Evolutionary conservation across 2,113 vertebrate genomes (phyloP), one percentile per base, ranked within the genome.

Genomic region (Pseudopipra pipra): DNA sequence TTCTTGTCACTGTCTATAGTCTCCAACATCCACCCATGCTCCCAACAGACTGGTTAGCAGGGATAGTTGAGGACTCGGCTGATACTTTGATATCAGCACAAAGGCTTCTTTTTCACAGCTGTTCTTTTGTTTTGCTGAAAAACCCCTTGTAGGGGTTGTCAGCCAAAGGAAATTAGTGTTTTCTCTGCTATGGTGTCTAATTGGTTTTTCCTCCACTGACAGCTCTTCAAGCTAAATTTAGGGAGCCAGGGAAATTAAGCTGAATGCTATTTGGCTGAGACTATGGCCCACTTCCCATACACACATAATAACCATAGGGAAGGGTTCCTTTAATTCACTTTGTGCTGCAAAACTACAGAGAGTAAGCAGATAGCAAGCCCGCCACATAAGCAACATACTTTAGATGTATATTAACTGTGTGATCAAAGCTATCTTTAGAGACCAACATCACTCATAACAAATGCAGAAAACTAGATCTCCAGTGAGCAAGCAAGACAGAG

Each of bases 171-270:
- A 95, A 96, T 89, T 39, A 95, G 85, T 96, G 79, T 94, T 95
- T 94, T 94, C 82, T 86, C 75, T 87, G 92, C 89, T 72, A 74
- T 82, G 51, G 47, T 87, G 68, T 74, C 85, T 96, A 96, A 95
- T 95, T 92, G 86, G 8, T 22, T 93, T 96, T 88, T 74, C 49
- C 44, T 95, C 67, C 39, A 87, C 70, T 95, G 91, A 96, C 89
- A 97, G 94, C 41, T 85, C 85, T 91, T 89, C 87, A 92, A 70
- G 87, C 49, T 91, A 94, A 93, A 96, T 97, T 94, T 95, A 94
- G 89, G 90, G 37, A 93, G 51, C n/a, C 81, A 93, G 52, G 66
- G 72, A 94, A 94, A 95, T 95, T 27, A 75, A 67, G 61, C 33
- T 67, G 70, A 90, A 92, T 84, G n/a, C 28, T 71, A 0, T 83